Base-by-base conservation (phyloP, 2,888 invertebrate genomes). In the Buathra laborator region DNA sequence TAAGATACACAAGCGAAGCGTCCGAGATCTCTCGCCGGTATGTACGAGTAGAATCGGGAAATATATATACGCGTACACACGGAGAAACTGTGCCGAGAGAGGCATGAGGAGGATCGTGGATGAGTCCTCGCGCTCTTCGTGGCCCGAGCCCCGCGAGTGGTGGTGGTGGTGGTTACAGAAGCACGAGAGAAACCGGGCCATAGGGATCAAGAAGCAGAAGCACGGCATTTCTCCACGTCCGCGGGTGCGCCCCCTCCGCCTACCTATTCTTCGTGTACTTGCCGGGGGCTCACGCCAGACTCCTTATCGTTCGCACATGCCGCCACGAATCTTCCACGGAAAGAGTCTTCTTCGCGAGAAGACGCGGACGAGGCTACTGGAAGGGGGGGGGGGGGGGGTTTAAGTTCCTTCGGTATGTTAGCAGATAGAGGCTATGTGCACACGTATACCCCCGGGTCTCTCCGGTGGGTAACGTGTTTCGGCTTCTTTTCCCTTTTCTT, bases 261-360 rank as follows among this genome's bases (percentile, higher is more conserved):
- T 48, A 46, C 29, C 59, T 14, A 37, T 37, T 29, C 19, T 29
- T 62, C 24, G 37, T 72, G 19, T 37, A 48, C 48, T 32, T 66
- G 51, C 48, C 72, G 62, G 56, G 56, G 43, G 24, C 71, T 56
- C 44, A 48, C 66, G 12, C 14, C 16, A 37, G 29, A 37, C 76
- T 74, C 79, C 87, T 86, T 87, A 87, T 87, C 86, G 81, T 85
- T 83, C 84, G 80, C 80, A 84, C 87, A 87, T 86, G 81, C 85
- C 84, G 83, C 81, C 85, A 85, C 82, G 77, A 79, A 81, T 85
- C 86, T 82, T 70, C 72, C 82, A 82, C 78, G 74, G 76, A 46
- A 67, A 76, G 56, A 70, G 72, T 75, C 74, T 66, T 72, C 62
- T 67, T 16, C 72, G 80, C 67, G 48, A 29, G 74, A 74, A 70